These are phyloP conservation scores for Drosophila kohkoa DNA, from an alignment of 1,140 invertebrate genomes.

Conservation along the genomic window DNA sequence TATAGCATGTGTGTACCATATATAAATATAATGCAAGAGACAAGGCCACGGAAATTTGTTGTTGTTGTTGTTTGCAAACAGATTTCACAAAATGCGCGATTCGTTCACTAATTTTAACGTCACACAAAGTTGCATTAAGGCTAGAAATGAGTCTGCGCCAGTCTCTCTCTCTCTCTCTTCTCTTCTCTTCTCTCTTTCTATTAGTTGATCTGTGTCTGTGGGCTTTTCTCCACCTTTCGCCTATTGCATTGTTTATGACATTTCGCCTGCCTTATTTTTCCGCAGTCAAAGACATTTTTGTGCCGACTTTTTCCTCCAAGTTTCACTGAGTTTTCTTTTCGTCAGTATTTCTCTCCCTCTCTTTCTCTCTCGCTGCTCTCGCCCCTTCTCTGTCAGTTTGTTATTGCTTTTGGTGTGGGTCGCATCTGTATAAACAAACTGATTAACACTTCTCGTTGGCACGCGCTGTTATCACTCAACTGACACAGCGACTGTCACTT, in stretches of 20 bases:
- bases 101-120: slow-evolving; percentile 28
- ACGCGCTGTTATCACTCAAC: slow-evolving; percentile 49
- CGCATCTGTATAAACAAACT: slow-evolving; percentile 53
- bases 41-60: slow-evolving; percentile 32
- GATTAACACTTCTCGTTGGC: slow-evolving; percentile 54
- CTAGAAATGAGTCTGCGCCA: slow-evolving; percentile 30
- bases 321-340: slow-evolving; percentile 77
- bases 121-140: slow-evolving; percentile 37
- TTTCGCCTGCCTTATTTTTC: slow-evolving; percentile 77
- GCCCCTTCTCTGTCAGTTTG: background rate
- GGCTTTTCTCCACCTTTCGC: slow-evolving; percentile 74
- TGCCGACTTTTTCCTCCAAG: slow-evolving; percentile 66
- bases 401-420: slow-evolving; percentile 54
- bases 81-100: slow-evolving; percentile 39
- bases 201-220: slow-evolving; percentile 25
- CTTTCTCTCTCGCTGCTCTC: background rate
- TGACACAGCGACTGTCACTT: slow-evolving; percentile 25
- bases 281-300: slow-evolving; percentile 79
- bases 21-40: slow-evolving; percentile 13
- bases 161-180: background rate
- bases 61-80: slow-evolving; percentile 16
- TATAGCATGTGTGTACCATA: background rate
- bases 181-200: background rate
- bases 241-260: slow-evolving; percentile 78
- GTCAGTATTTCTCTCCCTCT: slow-evolving; percentile 31